A percentile compares a stretch with the other conserved stretches of the same genome.
Conservation (phyloP, 2,888 invertebrate species). For the Harpagoxenus sublaevis region DNA sequence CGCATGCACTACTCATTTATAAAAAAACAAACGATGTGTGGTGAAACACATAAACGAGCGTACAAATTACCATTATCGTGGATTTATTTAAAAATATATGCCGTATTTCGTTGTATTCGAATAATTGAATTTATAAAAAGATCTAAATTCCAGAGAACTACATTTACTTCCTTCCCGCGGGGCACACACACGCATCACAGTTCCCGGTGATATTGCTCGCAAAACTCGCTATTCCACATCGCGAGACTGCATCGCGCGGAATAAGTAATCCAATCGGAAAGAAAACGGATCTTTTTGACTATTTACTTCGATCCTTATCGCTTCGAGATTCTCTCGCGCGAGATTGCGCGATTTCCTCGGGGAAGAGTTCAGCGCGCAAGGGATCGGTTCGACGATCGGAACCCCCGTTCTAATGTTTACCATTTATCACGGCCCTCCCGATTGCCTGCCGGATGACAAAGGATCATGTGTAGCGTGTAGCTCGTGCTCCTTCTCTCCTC, state of each 20-base stretch:
- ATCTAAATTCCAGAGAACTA: background rate
- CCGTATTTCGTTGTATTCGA: background rate
- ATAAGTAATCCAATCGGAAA: conserved; percentile 26
- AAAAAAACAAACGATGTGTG: background rate
- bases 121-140: conserved; percentile 6
- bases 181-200: background rate
- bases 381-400: conserved; percentile 6
- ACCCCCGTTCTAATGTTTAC: conserved; percentile 62
- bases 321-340: background rate
- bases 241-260: conserved; percentile 4
- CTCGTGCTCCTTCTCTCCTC: conserved; percentile 16
- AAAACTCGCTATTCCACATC: conserved; percentile 25
- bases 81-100: background rate
- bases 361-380: conserved; percentile 43
- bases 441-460: conserved; percentile 74
- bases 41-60: background rate
- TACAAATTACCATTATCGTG: background rate
- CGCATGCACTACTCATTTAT: background rate
- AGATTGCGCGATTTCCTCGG: conserved; percentile 36
- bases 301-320: conserved; percentile 48
- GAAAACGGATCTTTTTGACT: conserved; percentile 33
- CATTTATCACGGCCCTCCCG: conserved; percentile 68
- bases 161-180: background rate
- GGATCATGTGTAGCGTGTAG: conserved; percentile 59
- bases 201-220: background rate